These are phyloP conservation scores for Centroberyx gerrardi DNA, from an alignment of 2,797 vertebrate genomes.

Conservation along the genomic window DNA sequence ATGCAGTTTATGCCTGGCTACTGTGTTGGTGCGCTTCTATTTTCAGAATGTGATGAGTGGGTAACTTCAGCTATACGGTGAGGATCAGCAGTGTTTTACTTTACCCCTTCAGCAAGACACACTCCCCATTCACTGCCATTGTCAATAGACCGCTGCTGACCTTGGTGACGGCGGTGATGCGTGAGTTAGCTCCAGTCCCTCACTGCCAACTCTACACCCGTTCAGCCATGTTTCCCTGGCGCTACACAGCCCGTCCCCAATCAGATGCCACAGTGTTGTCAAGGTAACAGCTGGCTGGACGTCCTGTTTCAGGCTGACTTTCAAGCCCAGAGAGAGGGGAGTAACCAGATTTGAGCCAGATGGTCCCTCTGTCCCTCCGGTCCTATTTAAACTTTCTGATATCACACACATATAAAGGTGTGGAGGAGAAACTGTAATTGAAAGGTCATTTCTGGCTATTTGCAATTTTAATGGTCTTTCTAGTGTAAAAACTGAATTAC, in stretches of 20 bases:
- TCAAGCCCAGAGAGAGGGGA: slow-evolving; percentile 65
- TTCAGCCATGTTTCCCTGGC: slow-evolving; percentile 23
- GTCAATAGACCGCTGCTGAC: slow-evolving; percentile 22
- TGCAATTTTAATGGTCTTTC: neutral
- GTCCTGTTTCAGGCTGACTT: slow-evolving; percentile 74
- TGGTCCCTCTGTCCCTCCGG: slow-evolving; percentile 69
- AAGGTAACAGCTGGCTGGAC: slow-evolving; percentile 74
- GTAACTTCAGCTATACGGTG: slow-evolving; percentile 26
- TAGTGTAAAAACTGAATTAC: no score
- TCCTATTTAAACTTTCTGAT: slow-evolving; percentile 40
- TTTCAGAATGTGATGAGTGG: slow-evolving; percentile 34
- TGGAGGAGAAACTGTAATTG: slow-evolving; percentile 42
- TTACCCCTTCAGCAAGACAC: slow-evolving; percentile 4
- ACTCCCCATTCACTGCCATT: no score
- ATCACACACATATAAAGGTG: slow-evolving; percentile 27
- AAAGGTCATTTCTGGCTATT: slow-evolving; percentile 27
- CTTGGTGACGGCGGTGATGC: neutral
- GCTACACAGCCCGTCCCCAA: slow-evolving; percentile 13
- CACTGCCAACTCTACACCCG: slow-evolving; percentile 32
- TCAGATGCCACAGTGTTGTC: slow-evolving; percentile 55
- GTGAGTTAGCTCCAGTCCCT: slow-evolving; percentile 3
- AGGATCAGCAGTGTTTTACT: slow-evolving; percentile 32
- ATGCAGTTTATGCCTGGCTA: slow-evolving; percentile 9
- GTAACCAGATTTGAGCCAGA: slow-evolving; percentile 72
- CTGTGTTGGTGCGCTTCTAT: slow-evolving; percentile 27